These are phyloP conservation scores for Malacoraja senta DNA, from an alignment of 2,797 vertebrate genomes.

Conservation along the genomic window DNA sequence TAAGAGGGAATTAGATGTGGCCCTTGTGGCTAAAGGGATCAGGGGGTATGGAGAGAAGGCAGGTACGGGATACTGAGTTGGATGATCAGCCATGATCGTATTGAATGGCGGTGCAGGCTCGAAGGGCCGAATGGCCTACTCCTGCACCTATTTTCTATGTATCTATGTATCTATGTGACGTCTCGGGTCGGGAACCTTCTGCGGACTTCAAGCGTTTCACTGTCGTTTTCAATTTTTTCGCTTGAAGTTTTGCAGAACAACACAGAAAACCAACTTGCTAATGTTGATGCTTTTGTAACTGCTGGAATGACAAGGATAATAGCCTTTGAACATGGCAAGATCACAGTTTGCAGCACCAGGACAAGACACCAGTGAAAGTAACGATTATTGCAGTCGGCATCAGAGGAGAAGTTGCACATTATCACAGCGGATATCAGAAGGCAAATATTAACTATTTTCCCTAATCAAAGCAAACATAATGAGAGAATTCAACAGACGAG, in stretches of 20 bases:
- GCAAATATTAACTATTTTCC: slow-evolving; percentile 55
- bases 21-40: no score
- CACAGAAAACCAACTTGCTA: neutral
- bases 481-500: slow-evolving; percentile 63
- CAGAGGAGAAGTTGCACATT: slow-evolving; percentile 51
- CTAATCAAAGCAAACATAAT: slow-evolving; percentile 61
- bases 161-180: no score
- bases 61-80: no score
- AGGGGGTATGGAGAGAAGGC: no score
- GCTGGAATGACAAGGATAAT: slow-evolving; percentile 15
- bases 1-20: no score
- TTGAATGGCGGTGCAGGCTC: no score
- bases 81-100: no score
- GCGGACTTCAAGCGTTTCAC: no score
- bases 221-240: no score
- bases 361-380: slow-evolving; percentile 21
- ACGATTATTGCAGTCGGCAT: slow-evolving; percentile 46
- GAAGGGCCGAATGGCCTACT: no score
- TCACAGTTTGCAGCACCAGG: neutral
- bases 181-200: no score
- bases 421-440: slow-evolving; percentile 59
- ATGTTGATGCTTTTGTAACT: neutral
- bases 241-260: neutral
- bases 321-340: neutral
- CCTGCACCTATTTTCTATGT: no score